Base-by-base conservation (phyloP, 2,888 invertebrate species). In the Nysson spinosus region DNA sequence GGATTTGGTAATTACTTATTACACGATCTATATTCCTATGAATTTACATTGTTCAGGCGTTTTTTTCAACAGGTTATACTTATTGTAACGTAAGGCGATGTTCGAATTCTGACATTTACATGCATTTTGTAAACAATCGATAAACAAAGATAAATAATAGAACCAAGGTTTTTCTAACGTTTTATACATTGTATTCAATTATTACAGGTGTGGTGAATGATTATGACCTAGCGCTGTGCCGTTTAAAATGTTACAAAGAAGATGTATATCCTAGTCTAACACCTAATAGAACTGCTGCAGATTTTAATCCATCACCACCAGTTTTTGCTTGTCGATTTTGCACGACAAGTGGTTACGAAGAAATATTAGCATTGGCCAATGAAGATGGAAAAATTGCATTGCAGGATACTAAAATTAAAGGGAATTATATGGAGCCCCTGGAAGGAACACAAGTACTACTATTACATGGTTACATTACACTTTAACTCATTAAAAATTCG, bases 261-360 rank as follows among this genome's bases (percentile, higher is more conserved):
- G 93, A 93, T 81, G 91, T 92, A 26, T 93, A 91, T 88, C 90
- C 90, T 60, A 92, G 93, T 28, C 89, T 93, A 62, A 88, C 89
- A 51, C 89, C 88, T 19, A 88, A 83, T 43, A 83, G 79, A 52
- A 87, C 89, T 9, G 88, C 88, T 5, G 86, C 88, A 0, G 90
- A 89, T 66, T 90, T 89, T 57, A 90, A 91, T 75, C 90, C 90
- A 39, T 92, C 92, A 70, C 92, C 93, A 0, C 95, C 95, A 28
- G 92, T 95, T 78, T 95, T 94, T 84, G 93, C 94, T 0, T 93
- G 94, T 60, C 93, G 94, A 82, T 95, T 95, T 85, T 92, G 93
- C 7, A 92, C 92, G 80, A 89, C 89, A 63, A 80, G 89, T 60
- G 92, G 91, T 54, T 91, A 90, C 74, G 91, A 93, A 79, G 91